A percentile compares a stretch with the other conserved stretches of the same genome.
Evolutionary conservation across 2,113 vertebrate genomes (phyloP).

Genomic region (Suricata suricatta): DNA sequence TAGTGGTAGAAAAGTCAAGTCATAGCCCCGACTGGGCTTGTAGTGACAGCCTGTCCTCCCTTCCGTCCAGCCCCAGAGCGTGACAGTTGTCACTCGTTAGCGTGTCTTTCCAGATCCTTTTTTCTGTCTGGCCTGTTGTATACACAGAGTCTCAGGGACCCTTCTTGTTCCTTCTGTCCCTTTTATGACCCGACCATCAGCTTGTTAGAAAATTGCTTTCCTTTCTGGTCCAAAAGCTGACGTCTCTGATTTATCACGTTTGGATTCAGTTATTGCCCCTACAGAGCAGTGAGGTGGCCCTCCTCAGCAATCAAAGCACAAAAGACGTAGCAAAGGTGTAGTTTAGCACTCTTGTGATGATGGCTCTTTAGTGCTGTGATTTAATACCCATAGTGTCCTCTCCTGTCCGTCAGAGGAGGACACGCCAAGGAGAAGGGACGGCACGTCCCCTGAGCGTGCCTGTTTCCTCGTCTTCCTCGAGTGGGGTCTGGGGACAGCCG

Average conservation of each 20-base stretch:
- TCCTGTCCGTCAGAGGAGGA: too few relatives aligned
- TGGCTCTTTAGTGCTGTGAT: neutral
- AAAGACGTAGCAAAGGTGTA: neutral
- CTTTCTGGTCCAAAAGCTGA: neutral
- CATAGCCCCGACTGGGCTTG: rapidly evolving
- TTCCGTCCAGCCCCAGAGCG: neutral
- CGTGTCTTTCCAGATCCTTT: neutral
- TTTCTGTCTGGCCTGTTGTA: neutral
- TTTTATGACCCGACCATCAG: neutral
- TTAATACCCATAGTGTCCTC: neutral
- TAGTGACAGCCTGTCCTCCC: neutral
- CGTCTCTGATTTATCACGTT: neutral
- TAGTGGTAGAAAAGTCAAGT: neutral
- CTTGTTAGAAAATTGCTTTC: neutral
- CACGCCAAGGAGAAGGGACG: neutral
- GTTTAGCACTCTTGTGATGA: neutral
- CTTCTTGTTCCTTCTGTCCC: neutral
- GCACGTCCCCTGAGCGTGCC: neutral
- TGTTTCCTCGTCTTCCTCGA: neutral
- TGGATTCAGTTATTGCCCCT: neutral
- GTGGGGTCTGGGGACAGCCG: neutral
- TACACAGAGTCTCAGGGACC: neutral
- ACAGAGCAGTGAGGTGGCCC: neutral
- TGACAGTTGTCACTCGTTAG: neutral
- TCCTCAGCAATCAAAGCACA: neutral